A percentile compares a stretch with the other conserved stretches of the same genome.
phyloP scores from a whole-genome alignment of 2,888 invertebrate species.

The Altica lythri region DNA sequence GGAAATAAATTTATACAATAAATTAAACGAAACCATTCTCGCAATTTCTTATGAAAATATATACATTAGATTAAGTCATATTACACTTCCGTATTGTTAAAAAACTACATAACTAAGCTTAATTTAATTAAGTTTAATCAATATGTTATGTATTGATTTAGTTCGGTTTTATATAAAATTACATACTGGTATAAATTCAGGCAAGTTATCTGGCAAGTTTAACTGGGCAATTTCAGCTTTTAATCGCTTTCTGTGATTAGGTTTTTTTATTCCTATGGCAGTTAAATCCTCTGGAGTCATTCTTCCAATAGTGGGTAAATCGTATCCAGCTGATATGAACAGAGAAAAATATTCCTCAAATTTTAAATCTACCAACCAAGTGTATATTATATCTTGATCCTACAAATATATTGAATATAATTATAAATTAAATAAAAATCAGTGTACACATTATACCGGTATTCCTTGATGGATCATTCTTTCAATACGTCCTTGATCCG shows the following conservation, averaged over 20 bases:
- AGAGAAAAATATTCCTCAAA: constrained; percentile 94
- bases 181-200: constrained; percentile 89
- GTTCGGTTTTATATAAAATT: too few species aligned
- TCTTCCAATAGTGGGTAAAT: constrained; percentile 95
- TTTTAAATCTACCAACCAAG: constrained; percentile 92
- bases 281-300: constrained; percentile 98
- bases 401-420: constrained; percentile 51
- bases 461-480: constrained; percentile 72
- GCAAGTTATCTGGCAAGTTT: constrained; percentile 91
- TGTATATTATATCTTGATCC: constrained; percentile 93
- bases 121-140: too few species aligned
- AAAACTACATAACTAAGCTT: too few species aligned
- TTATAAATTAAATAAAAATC: background rate
- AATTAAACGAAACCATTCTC: too few species aligned
- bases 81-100: too few species aligned
- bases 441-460: constrained; percentile 54
- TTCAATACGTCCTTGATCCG: constrained; percentile 73
- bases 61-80: too few species aligned
- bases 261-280: constrained; percentile 92
- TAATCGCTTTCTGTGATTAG: constrained; percentile 92
- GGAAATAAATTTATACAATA: too few species aligned
- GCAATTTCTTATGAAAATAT: too few species aligned
- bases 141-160: too few species aligned
- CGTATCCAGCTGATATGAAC: constrained; percentile 95
- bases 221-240: constrained; percentile 95